These are phyloP conservation scores for Podotricha telesiphe DNA, from an alignment of 2,888 invertebrate genomes.

Conservation along the genomic window DNA sequence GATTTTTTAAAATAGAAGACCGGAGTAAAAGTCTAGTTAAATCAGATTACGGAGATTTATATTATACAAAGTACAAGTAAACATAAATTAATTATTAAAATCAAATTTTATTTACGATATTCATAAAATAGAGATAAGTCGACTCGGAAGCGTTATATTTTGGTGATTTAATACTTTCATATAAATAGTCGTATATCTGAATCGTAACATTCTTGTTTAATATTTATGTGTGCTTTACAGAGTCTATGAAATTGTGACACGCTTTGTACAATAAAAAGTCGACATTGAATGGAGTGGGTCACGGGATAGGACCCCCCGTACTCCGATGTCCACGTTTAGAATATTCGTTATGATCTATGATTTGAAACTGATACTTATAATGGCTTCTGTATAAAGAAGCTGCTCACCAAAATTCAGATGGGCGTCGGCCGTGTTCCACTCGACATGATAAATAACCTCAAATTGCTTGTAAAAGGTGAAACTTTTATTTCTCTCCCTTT, in stretches of 20 bases:
- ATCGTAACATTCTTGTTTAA: constrained; percentile 65
- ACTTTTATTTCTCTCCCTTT: constrained; percentile 72
- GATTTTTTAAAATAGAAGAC: constrained; percentile 6
- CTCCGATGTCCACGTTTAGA: constrained; percentile 62
- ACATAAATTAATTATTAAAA: constrained; percentile 79
- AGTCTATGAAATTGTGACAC: constrained; percentile 73
- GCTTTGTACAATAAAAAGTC: constrained; percentile 74
- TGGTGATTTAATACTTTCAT: constrained; percentile 72
- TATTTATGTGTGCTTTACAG: constrained; percentile 67
- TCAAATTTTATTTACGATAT: constrained; percentile 78
- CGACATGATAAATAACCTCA: constrained; percentile 78
- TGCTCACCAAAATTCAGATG: constrained; percentile 68
- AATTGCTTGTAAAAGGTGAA: constrained; percentile 80
- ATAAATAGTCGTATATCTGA: constrained; percentile 63
- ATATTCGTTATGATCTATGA: constrained; percentile 82
- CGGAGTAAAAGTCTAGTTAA: background rate
- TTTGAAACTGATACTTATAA: constrained; percentile 83
- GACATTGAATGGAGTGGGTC: constrained; percentile 69
- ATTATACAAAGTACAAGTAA: constrained; percentile 51
- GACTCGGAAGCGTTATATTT: constrained; percentile 55
- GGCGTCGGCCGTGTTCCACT: constrained; percentile 55
- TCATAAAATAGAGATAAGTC: constrained; percentile 78
- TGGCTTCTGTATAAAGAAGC: constrained; percentile 82
- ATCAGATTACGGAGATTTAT: constrained; percentile 58
- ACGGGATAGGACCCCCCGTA: constrained; percentile 75